Conservation (phyloP, 2,113 vertebrate genomes). For the Sprattus sprattus region DNA sequence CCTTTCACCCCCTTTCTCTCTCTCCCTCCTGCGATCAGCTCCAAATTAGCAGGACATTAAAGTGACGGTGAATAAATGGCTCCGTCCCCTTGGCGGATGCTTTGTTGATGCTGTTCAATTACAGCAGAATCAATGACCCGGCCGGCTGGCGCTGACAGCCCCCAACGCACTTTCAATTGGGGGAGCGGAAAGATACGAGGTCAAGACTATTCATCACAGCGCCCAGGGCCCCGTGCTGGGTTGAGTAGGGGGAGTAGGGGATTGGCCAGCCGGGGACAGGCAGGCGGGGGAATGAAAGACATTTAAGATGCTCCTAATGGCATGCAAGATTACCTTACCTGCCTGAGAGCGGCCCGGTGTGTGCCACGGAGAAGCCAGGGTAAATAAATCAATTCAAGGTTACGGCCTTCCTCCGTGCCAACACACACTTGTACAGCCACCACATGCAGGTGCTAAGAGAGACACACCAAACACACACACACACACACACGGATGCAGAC, state of each 20-base stretch:
- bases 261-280: background rate
- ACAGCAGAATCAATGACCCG: conserved; percentile 43
- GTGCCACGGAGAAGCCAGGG: background rate
- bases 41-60: conserved; percentile 48
- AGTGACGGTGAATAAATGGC: conserved; percentile 36
- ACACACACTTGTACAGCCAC: background rate
- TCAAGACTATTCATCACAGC: conserved; percentile 44
- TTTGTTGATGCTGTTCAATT: conserved; percentile 48
- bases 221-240: background rate
- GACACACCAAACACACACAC: background rate
- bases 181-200: conserved; percentile 37
- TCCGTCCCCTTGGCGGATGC: conserved; percentile 30
- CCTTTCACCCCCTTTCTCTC: background rate
- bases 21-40: conserved; percentile 26
- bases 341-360: conserved; percentile 11
- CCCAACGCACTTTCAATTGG: conserved; percentile 37
- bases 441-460: background rate
- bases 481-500: background rate
- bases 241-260: background rate
- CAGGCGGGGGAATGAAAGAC: background rate
- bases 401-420: conserved; percentile 38
- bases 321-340: conserved; percentile 50
- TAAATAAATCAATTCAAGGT: conserved; percentile 51
- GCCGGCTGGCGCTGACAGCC: conserved; percentile 34
- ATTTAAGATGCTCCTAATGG: conserved; percentile 49